phyloP scores from a whole-genome alignment of 1,140 invertebrate species.

The Calliphora vicina region DNA sequence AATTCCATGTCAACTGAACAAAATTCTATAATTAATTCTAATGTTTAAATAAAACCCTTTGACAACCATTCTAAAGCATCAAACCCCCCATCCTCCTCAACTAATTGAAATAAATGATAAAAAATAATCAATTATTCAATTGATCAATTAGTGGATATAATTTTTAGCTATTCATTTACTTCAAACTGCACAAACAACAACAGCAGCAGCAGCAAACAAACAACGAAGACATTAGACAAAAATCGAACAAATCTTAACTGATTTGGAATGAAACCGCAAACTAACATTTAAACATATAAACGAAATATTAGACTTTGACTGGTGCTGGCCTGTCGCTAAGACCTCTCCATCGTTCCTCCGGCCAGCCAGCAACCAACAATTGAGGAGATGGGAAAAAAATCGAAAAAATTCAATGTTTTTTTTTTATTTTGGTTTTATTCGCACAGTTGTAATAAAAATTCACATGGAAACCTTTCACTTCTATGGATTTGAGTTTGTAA shows the following conservation, averaged over 20 bases:
- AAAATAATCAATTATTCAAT: slow-evolving; percentile 43
- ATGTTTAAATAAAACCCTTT: neutral
- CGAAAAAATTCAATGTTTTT: neutral
- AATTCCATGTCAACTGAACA: no score
- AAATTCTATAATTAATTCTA: neutral
- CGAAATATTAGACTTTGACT: neutral
- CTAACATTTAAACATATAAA: neutral
- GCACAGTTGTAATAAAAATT: slow-evolving; percentile 34
- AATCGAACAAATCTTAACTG: neutral
- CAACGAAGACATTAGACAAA: neutral
- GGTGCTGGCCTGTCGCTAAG: neutral
- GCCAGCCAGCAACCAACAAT: neutral
- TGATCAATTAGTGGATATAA: neutral
- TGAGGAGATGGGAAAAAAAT: neutral
- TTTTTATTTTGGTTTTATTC: neutral
- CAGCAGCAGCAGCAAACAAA: no score
- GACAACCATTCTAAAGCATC: slow-evolving; percentile 50
- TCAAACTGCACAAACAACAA: neutral
- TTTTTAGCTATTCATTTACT: neutral
- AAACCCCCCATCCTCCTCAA: neutral
- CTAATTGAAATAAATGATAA: neutral
- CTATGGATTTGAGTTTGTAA: neutral
- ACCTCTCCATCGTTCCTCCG: no score
- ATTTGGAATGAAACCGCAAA: neutral
- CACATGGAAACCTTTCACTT: slow-evolving; percentile 55